Evolutionary conservation across 1,140 invertebrate species (phyloP).

Genomic region (Ptiloglossa arizonensis): DNA sequence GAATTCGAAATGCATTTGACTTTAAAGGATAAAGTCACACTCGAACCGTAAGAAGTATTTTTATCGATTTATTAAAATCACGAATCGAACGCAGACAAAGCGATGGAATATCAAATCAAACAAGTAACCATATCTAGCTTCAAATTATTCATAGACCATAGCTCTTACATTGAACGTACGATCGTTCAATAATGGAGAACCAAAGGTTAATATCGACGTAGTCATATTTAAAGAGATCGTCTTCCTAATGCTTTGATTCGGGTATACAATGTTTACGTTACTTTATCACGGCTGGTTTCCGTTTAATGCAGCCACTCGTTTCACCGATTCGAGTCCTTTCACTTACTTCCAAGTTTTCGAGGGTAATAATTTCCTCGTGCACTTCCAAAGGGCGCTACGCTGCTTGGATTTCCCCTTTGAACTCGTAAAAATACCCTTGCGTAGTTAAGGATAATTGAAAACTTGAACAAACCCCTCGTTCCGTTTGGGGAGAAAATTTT

Average conservation of each 20-base stretch:
- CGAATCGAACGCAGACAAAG: too few relatives aligned
- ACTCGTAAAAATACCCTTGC: background rate
- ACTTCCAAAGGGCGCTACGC: background rate
- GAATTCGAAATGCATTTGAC: too few relatives aligned
- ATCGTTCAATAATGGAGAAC: background rate
- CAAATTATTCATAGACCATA: too few relatives aligned
- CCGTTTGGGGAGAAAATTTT: slow-evolving; percentile 28
- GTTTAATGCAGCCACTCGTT: slow-evolving; percentile 29
- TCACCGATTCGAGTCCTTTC: background rate
- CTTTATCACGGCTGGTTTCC: slow-evolving; percentile 18
- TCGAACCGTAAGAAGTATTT: too few relatives aligned
- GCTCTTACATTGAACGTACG: too few relatives aligned
- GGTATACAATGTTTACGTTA: background rate
- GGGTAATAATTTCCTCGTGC: slow-evolving; percentile 8
- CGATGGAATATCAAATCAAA: too few relatives aligned
- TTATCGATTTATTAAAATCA: too few relatives aligned
- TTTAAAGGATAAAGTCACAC: too few relatives aligned
- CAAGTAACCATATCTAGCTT: too few relatives aligned
- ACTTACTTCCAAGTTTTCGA: slow-evolving; percentile 15
- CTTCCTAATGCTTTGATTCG: background rate
- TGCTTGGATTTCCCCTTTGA: slow-evolving; percentile 11
- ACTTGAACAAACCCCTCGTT: background rate
- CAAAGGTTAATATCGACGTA: background rate
- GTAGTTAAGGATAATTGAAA: slow-evolving; percentile 11
- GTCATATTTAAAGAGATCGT: background rate